Evolutionary conservation across 2,888 invertebrate genomes (phyloP).

Genomic region (Idaea aversata): DNA sequence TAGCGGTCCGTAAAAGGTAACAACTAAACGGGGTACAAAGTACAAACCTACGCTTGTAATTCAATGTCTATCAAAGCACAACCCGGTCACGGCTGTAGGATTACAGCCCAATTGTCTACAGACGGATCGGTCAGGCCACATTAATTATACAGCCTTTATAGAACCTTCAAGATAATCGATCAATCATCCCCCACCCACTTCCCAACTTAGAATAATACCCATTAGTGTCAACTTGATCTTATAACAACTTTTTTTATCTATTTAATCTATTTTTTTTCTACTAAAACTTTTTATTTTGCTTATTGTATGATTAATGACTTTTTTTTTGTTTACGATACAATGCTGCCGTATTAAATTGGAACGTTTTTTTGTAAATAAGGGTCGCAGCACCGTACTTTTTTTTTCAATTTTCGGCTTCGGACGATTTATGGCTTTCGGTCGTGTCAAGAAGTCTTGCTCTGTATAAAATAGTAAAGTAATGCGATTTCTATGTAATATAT

Average conservation of each 20-base stretch:
- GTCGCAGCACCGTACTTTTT: no score
- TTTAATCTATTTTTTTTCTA: no score
- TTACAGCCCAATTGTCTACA: constrained; percentile 46
- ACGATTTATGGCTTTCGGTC: no score
- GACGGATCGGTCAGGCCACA: constrained; percentile 50
- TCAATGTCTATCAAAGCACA: constrained; percentile 20
- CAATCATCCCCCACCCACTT: constrained; percentile 50
- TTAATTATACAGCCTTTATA: constrained; percentile 52
- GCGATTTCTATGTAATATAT: no score
- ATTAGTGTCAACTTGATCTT: constrained; percentile 58
- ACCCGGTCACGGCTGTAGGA: constrained; percentile 31
- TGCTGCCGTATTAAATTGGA: neutral
- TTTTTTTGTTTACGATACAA: neutral
- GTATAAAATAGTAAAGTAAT: no score
- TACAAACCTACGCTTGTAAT: neutral
- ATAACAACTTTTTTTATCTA: constrained; percentile 29
- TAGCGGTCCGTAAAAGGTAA: neutral
- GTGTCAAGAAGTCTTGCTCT: no score
- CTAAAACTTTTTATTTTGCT: constrained; percentile 25
- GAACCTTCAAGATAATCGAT: constrained; percentile 52
- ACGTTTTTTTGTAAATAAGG: no score
- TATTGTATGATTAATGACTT: constrained; percentile 15
- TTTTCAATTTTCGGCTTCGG: no score
- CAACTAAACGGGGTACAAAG: neutral
- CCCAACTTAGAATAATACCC: constrained; percentile 42